Evolutionary conservation across 2,888 invertebrate species (phyloP).

Genomic region (Microctonus aethiopoides): DNA sequence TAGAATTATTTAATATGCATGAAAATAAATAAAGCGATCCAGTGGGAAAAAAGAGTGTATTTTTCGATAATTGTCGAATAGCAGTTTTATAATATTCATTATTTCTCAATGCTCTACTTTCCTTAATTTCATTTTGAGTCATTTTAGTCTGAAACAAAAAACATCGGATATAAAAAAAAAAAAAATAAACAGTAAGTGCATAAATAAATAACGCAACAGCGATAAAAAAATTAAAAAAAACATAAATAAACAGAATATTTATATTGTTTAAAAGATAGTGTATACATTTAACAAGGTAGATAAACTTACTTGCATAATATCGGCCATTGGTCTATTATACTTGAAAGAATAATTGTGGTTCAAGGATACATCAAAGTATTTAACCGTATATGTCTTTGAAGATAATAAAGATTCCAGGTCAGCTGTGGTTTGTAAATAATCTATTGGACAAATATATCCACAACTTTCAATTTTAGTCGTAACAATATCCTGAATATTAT

Average conservation of each 20-base stretch:
- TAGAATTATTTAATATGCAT: slow-evolving; percentile 30
- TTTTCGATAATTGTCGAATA: slow-evolving; percentile 71
- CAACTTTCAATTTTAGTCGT: slow-evolving; percentile 57
- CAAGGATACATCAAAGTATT: slow-evolving; percentile 45
- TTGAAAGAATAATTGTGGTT: slow-evolving; percentile 54
- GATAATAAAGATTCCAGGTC: slow-evolving; percentile 68
- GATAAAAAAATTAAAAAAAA: background rate
- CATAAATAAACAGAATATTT: background rate
- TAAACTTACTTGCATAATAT: slow-evolving; percentile 53
- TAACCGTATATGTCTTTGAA: slow-evolving; percentile 71
- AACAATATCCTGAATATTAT: slow-evolving; percentile 47
- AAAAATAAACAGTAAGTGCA: background rate
- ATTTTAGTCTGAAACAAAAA: slow-evolving; percentile 27
- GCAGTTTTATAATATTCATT: slow-evolving; percentile 72
- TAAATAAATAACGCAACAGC: no score
- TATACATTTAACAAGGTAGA: no score
- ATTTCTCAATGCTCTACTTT: slow-evolving; percentile 70
- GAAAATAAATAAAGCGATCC: slow-evolving; percentile 67
- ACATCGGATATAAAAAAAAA: no score
- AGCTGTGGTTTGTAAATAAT: slow-evolving; percentile 57
- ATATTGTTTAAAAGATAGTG: background rate
- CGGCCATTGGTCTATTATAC: slow-evolving; percentile 65
- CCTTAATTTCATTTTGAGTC: slow-evolving; percentile 62
- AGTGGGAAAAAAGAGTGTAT: slow-evolving; percentile 74
- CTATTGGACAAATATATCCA: slow-evolving; percentile 70